Evolutionary conservation across 2,888 invertebrate species (phyloP), one percentile per base, ranked within the genome.

Genomic region (Lithophane ornitopus): DNA sequence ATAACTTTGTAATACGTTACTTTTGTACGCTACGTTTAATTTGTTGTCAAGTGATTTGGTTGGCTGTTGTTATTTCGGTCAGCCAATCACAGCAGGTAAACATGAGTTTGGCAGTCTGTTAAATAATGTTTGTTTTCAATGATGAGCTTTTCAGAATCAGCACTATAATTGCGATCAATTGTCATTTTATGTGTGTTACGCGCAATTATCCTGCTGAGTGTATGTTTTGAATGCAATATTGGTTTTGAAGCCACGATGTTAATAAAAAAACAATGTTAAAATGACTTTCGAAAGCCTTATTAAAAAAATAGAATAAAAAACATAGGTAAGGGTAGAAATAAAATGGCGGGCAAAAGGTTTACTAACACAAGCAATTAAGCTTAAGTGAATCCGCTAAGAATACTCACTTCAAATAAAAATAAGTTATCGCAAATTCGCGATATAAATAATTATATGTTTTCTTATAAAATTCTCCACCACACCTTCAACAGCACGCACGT

Each of bases 401-500:
- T 9, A 58, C 34, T 19, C 2, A 22, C 1, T 39, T 22, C 14
- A 39, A 16, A 34, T 7, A 16, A 16, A 12, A 58, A 39, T 16
- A 67, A 34, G 4, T 12, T 39, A 41, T 58, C 6, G 12, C 44
- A 56, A n/a, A n/a, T n/a, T n/a, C n/a, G n/a, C n/a, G n/a, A 34
- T 26, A 28, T 14, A 22, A 22, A 16, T 3, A n/a, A n/a, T n/a
- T n/a, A 44, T 3, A 34, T 9, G 16, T 16, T 39, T 22, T 63
- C 11, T 9, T 28, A 46, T 26, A 16, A 39, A 28, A 52, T 28
- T 61, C 16, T 46, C 22, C 6, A 44, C 34, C 16, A 19, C n/a
- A 65, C 59, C 71, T 81, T 34, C 11, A 11, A 39, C 44, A 34
- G 16, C 28, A 78, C 72, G 68, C 62, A 82, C 59, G 49, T 74